A percentile compares a stretch with the other conserved stretches of the same genome.
Conservation (phyloP, 2,888 invertebrate genomes). For the Plebejus anna region DNA sequence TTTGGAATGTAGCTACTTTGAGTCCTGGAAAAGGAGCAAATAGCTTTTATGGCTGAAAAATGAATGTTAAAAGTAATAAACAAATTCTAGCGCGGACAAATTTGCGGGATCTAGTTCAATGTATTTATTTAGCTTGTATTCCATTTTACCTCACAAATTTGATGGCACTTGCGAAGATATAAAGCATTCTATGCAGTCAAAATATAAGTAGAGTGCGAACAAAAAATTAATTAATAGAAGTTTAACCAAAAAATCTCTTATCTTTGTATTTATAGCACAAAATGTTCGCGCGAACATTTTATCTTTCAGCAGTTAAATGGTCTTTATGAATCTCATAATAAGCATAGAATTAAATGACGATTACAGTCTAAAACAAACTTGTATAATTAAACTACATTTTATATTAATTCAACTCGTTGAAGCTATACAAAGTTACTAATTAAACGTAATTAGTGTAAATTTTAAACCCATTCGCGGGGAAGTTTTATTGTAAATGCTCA, state of each 20-base stretch:
- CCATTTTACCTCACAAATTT: background rate
- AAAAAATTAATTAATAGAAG: constrained; percentile 1
- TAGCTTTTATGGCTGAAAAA: no score
- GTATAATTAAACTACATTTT: constrained; percentile 28
- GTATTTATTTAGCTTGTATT: background rate
- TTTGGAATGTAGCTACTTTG: no score
- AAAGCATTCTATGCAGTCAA: background rate
- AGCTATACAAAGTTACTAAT: constrained; percentile 28
- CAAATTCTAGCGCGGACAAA: background rate
- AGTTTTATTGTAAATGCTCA: constrained; percentile 52
- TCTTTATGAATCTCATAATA: constrained; percentile 36
- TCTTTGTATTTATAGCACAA: background rate
- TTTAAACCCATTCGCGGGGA: constrained; percentile 44
- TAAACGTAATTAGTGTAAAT: constrained; percentile 30
- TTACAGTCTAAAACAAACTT: constrained; percentile 29
- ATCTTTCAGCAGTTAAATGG: constrained; percentile 12
- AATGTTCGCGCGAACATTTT: constrained; percentile 7
- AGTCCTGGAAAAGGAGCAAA: no score
- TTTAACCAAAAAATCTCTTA: background rate
- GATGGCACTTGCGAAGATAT: background rate
- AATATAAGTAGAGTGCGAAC: background rate
- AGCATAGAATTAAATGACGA: constrained; percentile 27
- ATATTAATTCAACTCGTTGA: constrained; percentile 24
- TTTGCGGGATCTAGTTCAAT: background rate
- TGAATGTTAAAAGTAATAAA: background rate